A percentile compares a stretch with the other conserved stretches of the same genome.
Conservation (phyloP, 2,113 vertebrate genomes). For the Clarias magur region DNA sequence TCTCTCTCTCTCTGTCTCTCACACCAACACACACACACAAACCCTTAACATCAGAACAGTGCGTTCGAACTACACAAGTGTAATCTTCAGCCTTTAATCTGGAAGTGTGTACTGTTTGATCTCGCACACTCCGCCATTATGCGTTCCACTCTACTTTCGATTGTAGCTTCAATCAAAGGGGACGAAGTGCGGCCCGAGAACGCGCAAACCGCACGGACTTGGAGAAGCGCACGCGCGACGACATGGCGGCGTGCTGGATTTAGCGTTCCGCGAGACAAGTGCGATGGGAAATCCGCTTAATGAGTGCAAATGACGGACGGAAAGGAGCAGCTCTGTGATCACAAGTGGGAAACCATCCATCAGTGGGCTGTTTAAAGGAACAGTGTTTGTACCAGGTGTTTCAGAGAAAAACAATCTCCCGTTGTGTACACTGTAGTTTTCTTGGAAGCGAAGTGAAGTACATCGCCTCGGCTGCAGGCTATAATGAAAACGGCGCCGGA, state of each 20-base stretch:
- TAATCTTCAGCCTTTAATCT: slow-evolving; percentile 59
- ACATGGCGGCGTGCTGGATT: background rate
- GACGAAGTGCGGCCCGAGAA: slow-evolving; percentile 14
- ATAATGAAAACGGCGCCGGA: background rate
- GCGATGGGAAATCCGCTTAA: background rate
- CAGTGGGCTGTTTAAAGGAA: background rate
- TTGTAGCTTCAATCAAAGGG: slow-evolving; percentile 51
- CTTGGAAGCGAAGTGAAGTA: background rate
- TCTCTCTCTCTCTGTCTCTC: slow-evolving; percentile 52
- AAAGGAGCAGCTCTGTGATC: background rate
- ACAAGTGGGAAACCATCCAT: background rate
- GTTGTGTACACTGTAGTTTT: background rate
- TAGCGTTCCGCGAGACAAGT: background rate
- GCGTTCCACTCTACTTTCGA: slow-evolving; percentile 36
- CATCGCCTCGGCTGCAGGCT: background rate
- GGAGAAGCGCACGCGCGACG: background rate
- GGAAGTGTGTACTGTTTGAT: slow-evolving; percentile 55
- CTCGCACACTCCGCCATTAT: slow-evolving; percentile 46
- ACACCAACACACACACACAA: slow-evolving; percentile 57
- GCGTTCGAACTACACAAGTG: slow-evolving; percentile 68
- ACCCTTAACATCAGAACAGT: slow-evolving; percentile 74
- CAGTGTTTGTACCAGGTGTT: background rate
- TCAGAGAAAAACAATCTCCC: background rate
- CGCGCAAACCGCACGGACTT: background rate
- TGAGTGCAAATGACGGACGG: background rate